phyloP scores from a whole-genome alignment of 2,113 vertebrate genomes.

The Sander vitreus region DNA sequence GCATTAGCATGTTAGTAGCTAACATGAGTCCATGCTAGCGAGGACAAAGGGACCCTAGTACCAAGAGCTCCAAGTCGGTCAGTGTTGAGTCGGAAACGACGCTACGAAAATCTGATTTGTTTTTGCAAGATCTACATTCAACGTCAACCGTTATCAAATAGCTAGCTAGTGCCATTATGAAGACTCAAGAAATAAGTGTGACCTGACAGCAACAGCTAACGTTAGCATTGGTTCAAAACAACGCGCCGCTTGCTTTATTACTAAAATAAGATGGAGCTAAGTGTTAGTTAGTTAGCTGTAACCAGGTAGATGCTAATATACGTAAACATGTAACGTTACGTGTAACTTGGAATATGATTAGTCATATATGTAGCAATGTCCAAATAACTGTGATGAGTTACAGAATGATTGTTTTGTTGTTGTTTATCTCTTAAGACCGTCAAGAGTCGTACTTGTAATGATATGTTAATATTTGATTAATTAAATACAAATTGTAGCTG shows the following conservation, averaged over 20 bases:
- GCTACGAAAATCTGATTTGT: background rate
- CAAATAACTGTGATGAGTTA: background rate
- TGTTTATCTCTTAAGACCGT: constrained; percentile 31
- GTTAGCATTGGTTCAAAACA: constrained; percentile 66
- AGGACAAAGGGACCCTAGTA: constrained; percentile 78
- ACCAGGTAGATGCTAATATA: background rate
- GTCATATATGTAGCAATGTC: background rate
- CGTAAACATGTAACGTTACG: background rate
- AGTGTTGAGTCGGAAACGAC: background rate
- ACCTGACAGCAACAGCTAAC: constrained; percentile 26
- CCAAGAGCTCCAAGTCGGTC: constrained; percentile 31
- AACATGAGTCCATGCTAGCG: constrained; percentile 61
- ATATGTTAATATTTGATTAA: background rate
- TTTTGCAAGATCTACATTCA: background rate
- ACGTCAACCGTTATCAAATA: background rate
- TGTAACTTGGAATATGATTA: background rate
- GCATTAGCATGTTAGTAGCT: constrained; percentile 62
- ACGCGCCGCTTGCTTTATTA: constrained; percentile 6
- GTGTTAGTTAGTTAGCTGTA: background rate
- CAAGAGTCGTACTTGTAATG: too few species aligned
- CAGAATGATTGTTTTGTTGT: constrained; percentile 59
- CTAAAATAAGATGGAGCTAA: background rate
- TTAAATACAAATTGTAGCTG: fast-evolving
- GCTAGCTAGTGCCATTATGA: background rate
- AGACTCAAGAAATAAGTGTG: background rate